Evolutionary conservation across 2,888 invertebrate species (phyloP), one percentile per base, ranked within the genome.

Genomic region (Petrophora chlorosata): DNA sequence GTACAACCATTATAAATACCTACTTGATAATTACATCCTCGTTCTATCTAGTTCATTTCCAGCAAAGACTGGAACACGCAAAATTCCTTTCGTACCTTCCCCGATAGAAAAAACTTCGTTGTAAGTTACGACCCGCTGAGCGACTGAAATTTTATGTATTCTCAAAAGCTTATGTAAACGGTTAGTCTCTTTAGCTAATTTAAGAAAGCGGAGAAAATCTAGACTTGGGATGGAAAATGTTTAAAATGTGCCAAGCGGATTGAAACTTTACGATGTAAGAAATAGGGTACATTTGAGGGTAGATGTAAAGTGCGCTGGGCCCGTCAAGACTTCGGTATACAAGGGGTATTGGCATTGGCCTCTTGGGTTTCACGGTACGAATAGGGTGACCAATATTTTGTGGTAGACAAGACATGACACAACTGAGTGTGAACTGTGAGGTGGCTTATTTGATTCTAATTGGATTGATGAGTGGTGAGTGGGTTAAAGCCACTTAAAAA

Each of bases 191-290:
- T 59, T 54, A 54, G 52, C 50, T 59, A 54, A 65, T 63, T 63
- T 64, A 71, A 67, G 63, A 57, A 63, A 44, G 50, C 49, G 26
- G 46, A 55, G 59, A 58, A 61, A 64, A 61, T 68, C 65, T 64
- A 65, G 53, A 54, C 56, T 62, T 50, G 19, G 46, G 36, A 59
- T 35, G 38, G 42, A 47, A 58, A 56, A 56, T 56, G 40, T 49
- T 39, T 5, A 9, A 29, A 7, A 38, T 4, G 8, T n/a, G 26
- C 8, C 32, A 50, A 8, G 33, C 41, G 7, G 63, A 55, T 60
- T 56, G n/a, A 3, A 35, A 55, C 58, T 26, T 43, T 59, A 43
- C 15, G 2, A 0, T 1, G 0, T 0, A 4, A 0, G 0, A n/a
- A 0, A 34, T 50, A 60, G 38, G 36, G 52, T 50, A 23, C 17